Evolutionary conservation across 2,888 invertebrate genomes (phyloP).

Genomic region (Clitarchus hookeri): DNA sequence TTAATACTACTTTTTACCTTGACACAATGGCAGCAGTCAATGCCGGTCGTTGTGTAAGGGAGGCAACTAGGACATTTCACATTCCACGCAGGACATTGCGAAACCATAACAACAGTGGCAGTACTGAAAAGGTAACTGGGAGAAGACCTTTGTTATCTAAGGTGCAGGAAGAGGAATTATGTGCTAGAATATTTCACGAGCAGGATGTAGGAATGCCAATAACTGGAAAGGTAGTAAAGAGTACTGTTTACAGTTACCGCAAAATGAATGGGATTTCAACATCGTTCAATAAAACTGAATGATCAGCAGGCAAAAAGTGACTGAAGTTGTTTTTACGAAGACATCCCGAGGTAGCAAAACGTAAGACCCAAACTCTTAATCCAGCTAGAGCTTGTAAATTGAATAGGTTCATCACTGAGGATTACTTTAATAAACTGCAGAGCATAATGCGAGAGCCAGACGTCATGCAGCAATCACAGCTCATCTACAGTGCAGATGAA

Average conservation of each 20-base stretch:
- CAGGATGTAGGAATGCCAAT: neutral
- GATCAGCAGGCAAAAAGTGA: neutral
- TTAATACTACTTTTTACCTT: no score
- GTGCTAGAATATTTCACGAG: neutral
- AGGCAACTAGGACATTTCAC: neutral
- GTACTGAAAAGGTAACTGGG: neutral
- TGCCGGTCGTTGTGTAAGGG: neutral
- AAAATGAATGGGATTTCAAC: neutral
- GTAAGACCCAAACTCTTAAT: neutral
- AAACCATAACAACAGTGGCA: neutral
- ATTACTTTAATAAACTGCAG: neutral
- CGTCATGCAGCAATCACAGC: neutral
- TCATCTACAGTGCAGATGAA: neutral
- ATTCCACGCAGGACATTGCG: neutral
- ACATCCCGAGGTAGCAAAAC: neutral
- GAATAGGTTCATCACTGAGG: neutral
- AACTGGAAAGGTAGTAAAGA: neutral
- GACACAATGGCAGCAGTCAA: neutral
- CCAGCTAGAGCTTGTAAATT: neutral
- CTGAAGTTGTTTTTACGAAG: neutral
- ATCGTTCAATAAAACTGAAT: neutral
- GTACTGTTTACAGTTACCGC: neutral
- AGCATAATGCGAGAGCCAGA: neutral
- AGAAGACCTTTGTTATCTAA: neutral
- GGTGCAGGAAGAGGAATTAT: neutral